These are phyloP conservation scores for Sphaeramia orbicularis DNA, from an alignment of 2,797 vertebrate species.

Conservation along the genomic window DNA sequence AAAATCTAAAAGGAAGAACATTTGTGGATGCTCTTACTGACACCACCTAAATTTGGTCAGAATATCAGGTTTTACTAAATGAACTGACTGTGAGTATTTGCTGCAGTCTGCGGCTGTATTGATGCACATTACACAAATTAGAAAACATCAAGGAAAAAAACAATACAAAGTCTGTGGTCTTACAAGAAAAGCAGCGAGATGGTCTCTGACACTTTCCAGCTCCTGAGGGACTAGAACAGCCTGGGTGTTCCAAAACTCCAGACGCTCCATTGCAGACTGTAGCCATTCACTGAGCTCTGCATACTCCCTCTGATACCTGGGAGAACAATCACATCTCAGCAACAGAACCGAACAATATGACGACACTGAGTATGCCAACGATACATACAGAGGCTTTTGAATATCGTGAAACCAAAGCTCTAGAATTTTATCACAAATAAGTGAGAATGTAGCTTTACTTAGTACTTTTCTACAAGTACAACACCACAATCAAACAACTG, in stretches of 20 bases:
- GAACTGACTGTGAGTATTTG: too few relatives aligned
- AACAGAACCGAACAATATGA: fast-evolving
- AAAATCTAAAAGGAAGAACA: too few relatives aligned
- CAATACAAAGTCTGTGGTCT: constrained; percentile 50
- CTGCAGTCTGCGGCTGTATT: neutral
- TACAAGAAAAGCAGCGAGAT: constrained; percentile 94
- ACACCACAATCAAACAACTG: too few relatives aligned
- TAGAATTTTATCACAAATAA: neutral
- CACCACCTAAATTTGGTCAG: too few relatives aligned
- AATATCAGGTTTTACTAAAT: too few relatives aligned
- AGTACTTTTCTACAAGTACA: too few relatives aligned
- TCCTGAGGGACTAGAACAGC: constrained; percentile 96
- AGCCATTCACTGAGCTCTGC: constrained; percentile 91
- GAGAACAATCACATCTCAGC: neutral
- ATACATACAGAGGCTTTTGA: neutral
- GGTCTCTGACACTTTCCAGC: constrained; percentile 93
- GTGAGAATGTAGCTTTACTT: too few relatives aligned
- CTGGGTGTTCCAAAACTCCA: constrained; percentile 96
- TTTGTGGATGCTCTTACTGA: too few relatives aligned
- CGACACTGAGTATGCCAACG: neutral
- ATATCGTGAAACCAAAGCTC: neutral
- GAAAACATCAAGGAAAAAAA: neutral
- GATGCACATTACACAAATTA: neutral
- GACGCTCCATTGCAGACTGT: constrained; percentile 90
- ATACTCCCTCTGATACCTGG: constrained; percentile 93